A percentile compares a stretch with the other conserved stretches of the same genome.
Evolutionary conservation across 2,113 vertebrate species (phyloP).

Genomic region (Heloderma charlesbogerti): DNA sequence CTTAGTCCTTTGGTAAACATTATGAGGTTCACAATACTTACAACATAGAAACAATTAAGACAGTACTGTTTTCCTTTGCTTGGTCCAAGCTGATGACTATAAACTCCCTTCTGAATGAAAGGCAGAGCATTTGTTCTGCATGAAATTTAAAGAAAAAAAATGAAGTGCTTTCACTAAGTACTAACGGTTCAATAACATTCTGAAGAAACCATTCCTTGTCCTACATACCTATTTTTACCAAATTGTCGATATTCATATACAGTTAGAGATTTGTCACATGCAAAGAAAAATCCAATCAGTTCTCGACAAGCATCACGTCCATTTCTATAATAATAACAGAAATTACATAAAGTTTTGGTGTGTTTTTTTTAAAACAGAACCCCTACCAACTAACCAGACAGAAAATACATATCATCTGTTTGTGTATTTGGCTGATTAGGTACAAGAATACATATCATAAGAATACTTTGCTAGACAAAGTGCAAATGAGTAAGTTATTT

Average conservation of each 20-base stretch:
- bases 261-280: slow-evolving; percentile 79
- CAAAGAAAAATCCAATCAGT: slow-evolving; percentile 84
- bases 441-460: background rate
- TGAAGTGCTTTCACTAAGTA: background rate
- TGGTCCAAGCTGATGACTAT: slow-evolving; percentile 76
- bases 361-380: background rate
- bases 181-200: background rate
- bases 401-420: background rate
- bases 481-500: background rate
- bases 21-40: slow-evolving; percentile 64
- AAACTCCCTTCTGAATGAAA: slow-evolving; percentile 81
- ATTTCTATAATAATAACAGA: slow-evolving; percentile 75
- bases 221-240: slow-evolving; percentile 83
- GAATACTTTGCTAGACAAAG: background rate
- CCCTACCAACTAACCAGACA: slow-evolving; percentile 17
- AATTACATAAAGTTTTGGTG: slow-evolving; percentile 15
- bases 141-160: slow-evolving; percentile 48
- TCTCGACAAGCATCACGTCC: slow-evolving; percentile 84
- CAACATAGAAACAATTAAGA: slow-evolving; percentile 76
- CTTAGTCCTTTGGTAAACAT: background rate
- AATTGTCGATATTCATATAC: slow-evolving; percentile 86
- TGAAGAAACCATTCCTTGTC: background rate
- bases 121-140: slow-evolving; percentile 80
- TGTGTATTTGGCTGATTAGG: background rate
- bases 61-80: slow-evolving; percentile 75